A percentile compares a stretch with the other conserved stretches of the same genome.
Conservation (phyloP, 1,140 invertebrate species). For the Leptinotarsa lineolata region DNA sequence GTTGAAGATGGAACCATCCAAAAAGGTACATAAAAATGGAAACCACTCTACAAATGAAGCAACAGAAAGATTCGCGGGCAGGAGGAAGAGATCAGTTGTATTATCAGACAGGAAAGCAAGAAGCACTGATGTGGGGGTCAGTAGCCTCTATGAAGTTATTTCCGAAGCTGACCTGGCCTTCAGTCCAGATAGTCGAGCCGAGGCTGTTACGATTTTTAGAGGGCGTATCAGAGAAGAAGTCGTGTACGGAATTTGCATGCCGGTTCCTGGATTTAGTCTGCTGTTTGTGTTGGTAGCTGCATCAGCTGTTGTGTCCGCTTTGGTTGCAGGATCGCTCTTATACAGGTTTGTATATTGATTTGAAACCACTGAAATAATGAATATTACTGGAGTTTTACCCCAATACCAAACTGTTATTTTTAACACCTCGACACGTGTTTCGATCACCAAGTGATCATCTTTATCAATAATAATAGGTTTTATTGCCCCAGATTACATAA, state of each 20-base stretch:
- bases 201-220: conserved; percentile 84
- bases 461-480: too few relatives aligned
- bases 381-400: too few relatives aligned
- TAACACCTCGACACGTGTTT: too few relatives aligned
- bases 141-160: conserved; percentile 87
- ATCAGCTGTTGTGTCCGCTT: conserved; percentile 79
- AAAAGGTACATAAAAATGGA: neutral
- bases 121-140: conserved; percentile 84
- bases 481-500: too few relatives aligned
- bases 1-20: neutral
- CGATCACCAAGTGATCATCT: too few relatives aligned
- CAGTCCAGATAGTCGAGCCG: conserved; percentile 75
- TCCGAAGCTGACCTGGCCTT: conserved; percentile 91
- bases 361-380: too few relatives aligned
- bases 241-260: conserved; percentile 89
- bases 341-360: conserved; percentile 30
- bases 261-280: conserved; percentile 84
- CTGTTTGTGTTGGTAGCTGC: conserved; percentile 85
- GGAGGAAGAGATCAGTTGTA: conserved; percentile 66
- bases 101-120: conserved; percentile 68
- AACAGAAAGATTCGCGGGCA: conserved; percentile 9
- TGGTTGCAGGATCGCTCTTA: conserved; percentile 55
- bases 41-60: neutral
- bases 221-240: conserved; percentile 85
- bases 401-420: too few relatives aligned